phyloP scores from a whole-genome alignment of 2,113 vertebrate genomes.

The Centrocercus urophasianus region DNA sequence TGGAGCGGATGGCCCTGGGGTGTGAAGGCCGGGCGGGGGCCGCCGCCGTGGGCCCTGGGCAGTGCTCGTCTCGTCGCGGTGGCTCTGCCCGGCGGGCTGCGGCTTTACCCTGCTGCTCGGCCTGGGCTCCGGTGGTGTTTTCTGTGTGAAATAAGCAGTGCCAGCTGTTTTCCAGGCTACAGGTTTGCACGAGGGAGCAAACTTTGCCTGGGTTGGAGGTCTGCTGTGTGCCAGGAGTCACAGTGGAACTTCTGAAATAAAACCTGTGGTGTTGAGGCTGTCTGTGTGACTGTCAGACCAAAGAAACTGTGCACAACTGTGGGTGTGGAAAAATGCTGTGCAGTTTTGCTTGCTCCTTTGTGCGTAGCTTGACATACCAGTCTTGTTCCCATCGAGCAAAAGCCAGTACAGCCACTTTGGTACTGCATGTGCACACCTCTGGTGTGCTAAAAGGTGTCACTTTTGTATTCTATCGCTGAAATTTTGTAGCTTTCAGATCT shows the following conservation, averaged over 20 bases:
- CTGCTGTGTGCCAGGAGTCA: neutral
- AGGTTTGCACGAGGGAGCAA: neutral
- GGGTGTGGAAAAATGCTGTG: rapidly evolving
- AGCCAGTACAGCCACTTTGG: neutral
- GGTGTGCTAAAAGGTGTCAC: neutral
- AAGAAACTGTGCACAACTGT: neutral
- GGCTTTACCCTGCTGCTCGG: neutral
- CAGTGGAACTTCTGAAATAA: neutral
- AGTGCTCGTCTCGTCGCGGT: too few species aligned
- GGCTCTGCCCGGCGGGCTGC: too few species aligned
- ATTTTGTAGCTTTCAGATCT: neutral
- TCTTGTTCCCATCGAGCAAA: neutral
- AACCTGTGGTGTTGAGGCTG: neutral
- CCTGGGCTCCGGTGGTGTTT: too few species aligned
- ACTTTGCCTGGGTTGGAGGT: too few species aligned
- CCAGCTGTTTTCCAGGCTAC: neutral
- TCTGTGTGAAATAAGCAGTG: rapidly evolving
- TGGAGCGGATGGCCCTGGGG: neutral
- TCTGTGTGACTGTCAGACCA: neutral
- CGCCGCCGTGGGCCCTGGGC: neutral
- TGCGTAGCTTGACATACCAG: neutral
- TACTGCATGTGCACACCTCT: neutral
- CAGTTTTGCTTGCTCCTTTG: neutral
- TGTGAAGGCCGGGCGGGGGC: too few species aligned
- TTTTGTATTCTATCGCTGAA: neutral